Conservation (phyloP, 2,888 invertebrate genomes). For the Nomada hirtipes region DNA sequence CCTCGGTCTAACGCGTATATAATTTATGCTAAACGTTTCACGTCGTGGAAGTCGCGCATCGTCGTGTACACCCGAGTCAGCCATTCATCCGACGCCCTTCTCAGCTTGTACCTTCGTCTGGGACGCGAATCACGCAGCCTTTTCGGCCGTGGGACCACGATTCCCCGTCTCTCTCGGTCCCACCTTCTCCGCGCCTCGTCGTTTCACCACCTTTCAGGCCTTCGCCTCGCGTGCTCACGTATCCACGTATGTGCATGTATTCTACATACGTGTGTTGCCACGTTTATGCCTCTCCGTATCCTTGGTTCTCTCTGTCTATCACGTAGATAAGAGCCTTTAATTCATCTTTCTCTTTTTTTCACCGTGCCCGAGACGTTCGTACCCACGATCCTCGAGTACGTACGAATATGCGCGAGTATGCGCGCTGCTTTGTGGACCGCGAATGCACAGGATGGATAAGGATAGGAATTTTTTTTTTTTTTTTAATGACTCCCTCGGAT, state of each 20-base stretch:
- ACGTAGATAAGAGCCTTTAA: slow-evolving; percentile 19
- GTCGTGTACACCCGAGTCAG: slow-evolving; percentile 60
- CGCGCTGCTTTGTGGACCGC: slow-evolving; percentile 49
- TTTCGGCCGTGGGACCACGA: slow-evolving; percentile 79
- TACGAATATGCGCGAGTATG: slow-evolving; percentile 25
- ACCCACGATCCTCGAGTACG: slow-evolving; percentile 62
- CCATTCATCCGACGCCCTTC: slow-evolving; percentile 68
- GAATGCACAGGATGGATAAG: slow-evolving; percentile 51
- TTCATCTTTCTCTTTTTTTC: slow-evolving; percentile 10
- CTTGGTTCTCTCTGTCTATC: slow-evolving; percentile 35
- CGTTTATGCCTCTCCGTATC: slow-evolving; percentile 42
- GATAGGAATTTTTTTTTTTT: slow-evolving; percentile 54
- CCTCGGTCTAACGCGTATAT: slow-evolving; percentile 43
- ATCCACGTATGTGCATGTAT: not conserved
- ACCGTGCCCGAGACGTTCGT: slow-evolving; percentile 35
- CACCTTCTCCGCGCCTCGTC: slow-evolving; percentile 62
- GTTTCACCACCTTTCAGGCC: slow-evolving; percentile 38
- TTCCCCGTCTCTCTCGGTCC: slow-evolving; percentile 65
- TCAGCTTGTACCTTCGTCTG: slow-evolving; percentile 71
- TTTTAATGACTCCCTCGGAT: no score
- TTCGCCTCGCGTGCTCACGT: not conserved
- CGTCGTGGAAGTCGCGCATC: slow-evolving; percentile 71
- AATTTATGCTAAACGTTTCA: slow-evolving; percentile 78
- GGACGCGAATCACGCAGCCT: slow-evolving; percentile 79
- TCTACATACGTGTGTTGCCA: slow-evolving; percentile 20